Percentiles rank a stretch among this genome's conserved stretches.
phyloP scores from a whole-genome alignment of 2,888 invertebrate genomes.

The Cheilosia urbana region DNA sequence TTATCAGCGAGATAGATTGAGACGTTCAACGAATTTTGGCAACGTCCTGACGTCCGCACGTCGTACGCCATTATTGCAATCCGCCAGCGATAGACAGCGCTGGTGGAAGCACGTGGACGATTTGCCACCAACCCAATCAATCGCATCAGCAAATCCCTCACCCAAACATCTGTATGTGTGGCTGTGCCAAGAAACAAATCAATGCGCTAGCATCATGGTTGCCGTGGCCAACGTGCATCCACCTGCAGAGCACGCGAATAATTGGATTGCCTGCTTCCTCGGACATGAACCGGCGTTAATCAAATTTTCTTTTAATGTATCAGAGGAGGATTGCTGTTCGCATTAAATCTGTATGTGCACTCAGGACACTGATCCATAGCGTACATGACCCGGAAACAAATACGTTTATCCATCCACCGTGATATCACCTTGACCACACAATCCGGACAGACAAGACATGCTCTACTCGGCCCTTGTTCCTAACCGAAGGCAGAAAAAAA shows the following conservation, averaged over 20 bases:
- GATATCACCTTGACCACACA: slow-evolving; percentile 55
- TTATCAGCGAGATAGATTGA: slow-evolving; percentile 36
- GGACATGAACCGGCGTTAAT: slow-evolving; percentile 29
- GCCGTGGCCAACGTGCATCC: not conserved
- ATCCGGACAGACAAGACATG: slow-evolving; percentile 17
- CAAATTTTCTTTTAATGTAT: slow-evolving; percentile 55
- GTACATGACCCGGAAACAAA: slow-evolving; percentile 44
- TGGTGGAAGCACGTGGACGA: too few relatives aligned
- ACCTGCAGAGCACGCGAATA: slow-evolving; percentile 37
- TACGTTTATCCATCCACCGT: slow-evolving; percentile 51
- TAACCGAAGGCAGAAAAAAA: not conserved
- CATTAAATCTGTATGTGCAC: slow-evolving; percentile 54
- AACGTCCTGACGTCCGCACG: too few relatives aligned
- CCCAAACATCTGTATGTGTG: not conserved
- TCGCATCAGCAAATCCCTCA: not conserved
- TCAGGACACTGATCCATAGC: slow-evolving; percentile 49
- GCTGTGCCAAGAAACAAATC: slow-evolving; percentile 10
- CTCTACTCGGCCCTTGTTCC: slow-evolving; percentile 30
- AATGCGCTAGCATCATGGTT: slow-evolving; percentile 22
- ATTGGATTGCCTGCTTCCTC: slow-evolving; percentile 55
- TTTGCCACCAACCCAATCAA: not conserved
- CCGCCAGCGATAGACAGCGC: too few relatives aligned
- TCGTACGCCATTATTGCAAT: not conserved
- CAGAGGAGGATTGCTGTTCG: slow-evolving; percentile 49
- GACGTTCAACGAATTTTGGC: slow-evolving; percentile 37